Evolutionary conservation across 2,888 invertebrate genomes (phyloP).

Genomic region (Callosobruchus maculatus): DNA sequence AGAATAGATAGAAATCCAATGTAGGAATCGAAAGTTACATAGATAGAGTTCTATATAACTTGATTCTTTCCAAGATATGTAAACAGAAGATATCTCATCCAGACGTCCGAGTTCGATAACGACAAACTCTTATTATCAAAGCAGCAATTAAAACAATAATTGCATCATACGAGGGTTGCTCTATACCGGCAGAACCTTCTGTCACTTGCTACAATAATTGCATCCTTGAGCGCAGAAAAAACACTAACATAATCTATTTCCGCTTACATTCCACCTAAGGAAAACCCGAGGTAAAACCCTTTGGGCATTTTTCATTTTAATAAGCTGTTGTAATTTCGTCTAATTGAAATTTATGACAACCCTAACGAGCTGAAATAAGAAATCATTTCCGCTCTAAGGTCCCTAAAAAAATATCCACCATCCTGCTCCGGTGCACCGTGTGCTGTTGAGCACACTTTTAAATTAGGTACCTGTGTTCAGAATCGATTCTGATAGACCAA

Average conservation of each 20-base stretch:
- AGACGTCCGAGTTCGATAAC: no score
- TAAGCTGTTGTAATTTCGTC: background rate
- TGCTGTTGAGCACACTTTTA: background rate
- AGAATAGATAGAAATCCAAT: no score
- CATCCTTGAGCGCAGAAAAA: no score
- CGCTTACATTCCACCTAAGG: background rate
- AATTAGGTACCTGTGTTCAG: background rate
- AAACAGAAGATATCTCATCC: no score
- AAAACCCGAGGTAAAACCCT: background rate
- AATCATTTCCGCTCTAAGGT: background rate
- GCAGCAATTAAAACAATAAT: no score
- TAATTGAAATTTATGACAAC: background rate
- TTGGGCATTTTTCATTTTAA: background rate
- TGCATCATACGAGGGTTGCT: no score
- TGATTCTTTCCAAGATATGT: no score
- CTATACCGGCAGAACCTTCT: no score
- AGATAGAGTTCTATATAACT: no score
- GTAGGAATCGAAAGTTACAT: no score
- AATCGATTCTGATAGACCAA: background rate
- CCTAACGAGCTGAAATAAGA: background rate
- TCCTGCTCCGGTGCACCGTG: background rate
- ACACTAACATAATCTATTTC: background rate
- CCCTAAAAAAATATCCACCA: background rate
- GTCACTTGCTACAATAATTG: no score
- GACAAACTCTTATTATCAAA: no score